Percentiles rank a stretch among this genome's conserved stretches.
Evolutionary conservation across 2,797 vertebrate species (phyloP).

Genomic region (Coregonus sp.): DNA sequence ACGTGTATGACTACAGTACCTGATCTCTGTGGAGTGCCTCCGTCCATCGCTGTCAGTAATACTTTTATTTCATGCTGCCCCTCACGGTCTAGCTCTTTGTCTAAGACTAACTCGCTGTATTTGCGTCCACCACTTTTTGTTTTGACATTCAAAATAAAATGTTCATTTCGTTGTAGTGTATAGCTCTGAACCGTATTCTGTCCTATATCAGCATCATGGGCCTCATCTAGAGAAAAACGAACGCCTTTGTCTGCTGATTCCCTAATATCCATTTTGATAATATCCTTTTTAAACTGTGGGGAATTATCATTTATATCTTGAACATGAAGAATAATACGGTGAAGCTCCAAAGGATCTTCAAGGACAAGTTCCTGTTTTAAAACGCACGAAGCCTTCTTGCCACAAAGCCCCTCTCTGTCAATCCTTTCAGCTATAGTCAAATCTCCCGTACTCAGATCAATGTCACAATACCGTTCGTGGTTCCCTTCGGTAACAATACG

Average conservation of each 20-base stretch:
- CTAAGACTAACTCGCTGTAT: constrained; percentile 65
- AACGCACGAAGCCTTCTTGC: too few relatives aligned
- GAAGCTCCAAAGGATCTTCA: too few relatives aligned
- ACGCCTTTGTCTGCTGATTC: constrained; percentile 52
- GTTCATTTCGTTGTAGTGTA: constrained; percentile 43
- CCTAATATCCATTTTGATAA: constrained; percentile 58
- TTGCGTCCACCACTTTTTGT: constrained; percentile 49
- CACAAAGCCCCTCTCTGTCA: too few relatives aligned
- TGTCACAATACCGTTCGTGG: constrained; percentile 26
- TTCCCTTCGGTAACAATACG: constrained; percentile 29
- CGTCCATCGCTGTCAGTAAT: constrained; percentile 66
- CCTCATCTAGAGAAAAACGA: constrained; percentile 61
- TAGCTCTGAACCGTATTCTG: constrained; percentile 64
- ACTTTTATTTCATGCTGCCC: constrained; percentile 53
- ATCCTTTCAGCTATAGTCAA: constrained; percentile 34
- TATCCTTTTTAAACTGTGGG: constrained; percentile 46
- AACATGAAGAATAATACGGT: too few relatives aligned
- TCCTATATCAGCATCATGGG: constrained; percentile 68
- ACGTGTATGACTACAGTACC: constrained; percentile 47
- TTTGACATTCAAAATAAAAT: constrained; percentile 60
- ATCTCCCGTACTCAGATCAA: constrained; percentile 40
- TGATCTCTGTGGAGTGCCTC: constrained; percentile 62
- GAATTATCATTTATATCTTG: too few relatives aligned
- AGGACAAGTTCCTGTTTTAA: too few relatives aligned
- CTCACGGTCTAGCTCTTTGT: constrained; percentile 70